Base-by-base conservation (phyloP, 2,888 invertebrate genomes). In the Calliopum simillimum region DNA sequence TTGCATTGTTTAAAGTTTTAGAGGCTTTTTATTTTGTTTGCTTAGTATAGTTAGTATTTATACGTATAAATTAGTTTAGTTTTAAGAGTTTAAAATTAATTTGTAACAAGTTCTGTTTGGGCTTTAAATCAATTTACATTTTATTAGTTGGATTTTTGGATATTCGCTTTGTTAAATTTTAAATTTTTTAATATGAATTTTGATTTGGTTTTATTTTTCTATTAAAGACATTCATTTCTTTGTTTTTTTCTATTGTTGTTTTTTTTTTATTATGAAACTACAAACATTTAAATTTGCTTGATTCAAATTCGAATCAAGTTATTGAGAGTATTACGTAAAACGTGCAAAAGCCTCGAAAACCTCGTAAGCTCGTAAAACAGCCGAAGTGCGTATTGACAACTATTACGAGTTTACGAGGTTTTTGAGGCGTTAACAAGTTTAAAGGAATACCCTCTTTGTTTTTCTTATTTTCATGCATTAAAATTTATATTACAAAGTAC, bases 11-110 rank as follows among this genome's bases (percentile, higher is more conserved):
- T 16, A 33, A 62, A 23, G 46, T 21, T 25, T 14, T 46, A 25
- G 47, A 62, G 46, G 46, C 19, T 25, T 1, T 12, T 49, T 12
- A n/a, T 25, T 6, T 62, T 61, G 23, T 16, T 47, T 23, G n/a
- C 23, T 53, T 23, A 53, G 53, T 53, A 23, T 23, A 23, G 21
- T 23, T 19, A 53, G 16, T 13, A 23, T 53, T 21, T 23, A 53
- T 53, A 53, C 23, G 53, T 53, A 33, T 4, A 47, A 41, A 49
- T 11, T 16, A 33, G 46, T 51, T 16, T 47, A 33, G 33, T 6
- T 63, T 49, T 12, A 46, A 23, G 41, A 16, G 33, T 63, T 63
- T 63, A 33, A 59, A 43, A 59, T 33, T 59, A 59, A 59, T 63
- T 63, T 46, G 49, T 49, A 63, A 49, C 63, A 63, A 33, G 23